These are phyloP conservation scores for Mionectes olivaceus DNA, from an alignment of 2,797 vertebrate species.

Conservation along the genomic window DNA sequence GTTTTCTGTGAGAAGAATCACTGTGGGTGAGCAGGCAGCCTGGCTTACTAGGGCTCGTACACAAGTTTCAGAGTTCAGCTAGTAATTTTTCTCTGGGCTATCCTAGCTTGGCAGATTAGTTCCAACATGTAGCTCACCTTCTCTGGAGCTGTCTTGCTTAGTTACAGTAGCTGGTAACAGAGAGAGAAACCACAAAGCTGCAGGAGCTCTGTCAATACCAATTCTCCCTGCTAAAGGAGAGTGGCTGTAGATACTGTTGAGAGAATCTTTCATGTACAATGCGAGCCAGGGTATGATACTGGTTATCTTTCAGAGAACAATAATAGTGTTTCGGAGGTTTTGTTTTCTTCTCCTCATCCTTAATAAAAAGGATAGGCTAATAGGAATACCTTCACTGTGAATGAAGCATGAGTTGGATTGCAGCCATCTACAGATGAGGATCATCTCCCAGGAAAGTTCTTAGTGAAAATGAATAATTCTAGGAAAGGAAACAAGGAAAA, in stretches of 20 bases:
- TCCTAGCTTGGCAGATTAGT: neutral
- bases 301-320: neutral
- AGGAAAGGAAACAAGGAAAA: neutral
- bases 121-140: neutral
- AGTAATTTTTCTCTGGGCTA: neutral
- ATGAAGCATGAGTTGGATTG: neutral
- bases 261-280: neutral
- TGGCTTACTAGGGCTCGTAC: neutral
- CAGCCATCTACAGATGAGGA: neutral
- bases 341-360: neutral
- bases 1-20: neutral
- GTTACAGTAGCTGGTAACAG: fast-evolving
- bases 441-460: neutral
- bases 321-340: neutral
- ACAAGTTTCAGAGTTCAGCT: neutral
- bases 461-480: neutral
- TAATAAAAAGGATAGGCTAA: neutral
- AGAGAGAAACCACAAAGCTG: neutral
- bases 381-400: neutral
- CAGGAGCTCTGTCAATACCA: neutral
- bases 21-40: neutral
- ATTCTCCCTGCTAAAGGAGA: neutral
- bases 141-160: neutral
- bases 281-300: neutral
- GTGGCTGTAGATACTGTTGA: neutral